phyloP scores from a whole-genome alignment of 2,797 vertebrate species.

The Lithobates pipiens region DNA sequence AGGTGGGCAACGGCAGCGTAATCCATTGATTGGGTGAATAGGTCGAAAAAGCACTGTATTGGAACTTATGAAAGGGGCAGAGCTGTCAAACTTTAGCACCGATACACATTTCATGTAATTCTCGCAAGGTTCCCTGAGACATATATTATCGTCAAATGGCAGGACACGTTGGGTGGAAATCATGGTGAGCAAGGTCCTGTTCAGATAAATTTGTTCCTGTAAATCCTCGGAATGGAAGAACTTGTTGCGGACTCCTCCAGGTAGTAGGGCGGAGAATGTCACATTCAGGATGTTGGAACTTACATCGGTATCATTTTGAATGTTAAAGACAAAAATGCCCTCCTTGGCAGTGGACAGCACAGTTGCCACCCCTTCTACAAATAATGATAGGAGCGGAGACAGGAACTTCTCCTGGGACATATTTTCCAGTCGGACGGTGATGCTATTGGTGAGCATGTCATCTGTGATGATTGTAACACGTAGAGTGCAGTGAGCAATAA shows the following conservation, averaged over 20 bases:
- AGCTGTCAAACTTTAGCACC: constrained; percentile 94
- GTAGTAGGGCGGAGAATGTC: constrained; percentile 92
- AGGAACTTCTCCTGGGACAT: constrained; percentile 98
- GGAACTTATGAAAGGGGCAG: constrained; percentile 93
- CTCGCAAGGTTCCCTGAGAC: constrained; percentile 96
- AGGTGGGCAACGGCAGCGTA: constrained; percentile 92
- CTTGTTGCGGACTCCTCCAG: constrained; percentile 80
- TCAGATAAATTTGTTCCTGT: constrained; percentile 97
- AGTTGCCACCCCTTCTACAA: constrained; percentile 91
- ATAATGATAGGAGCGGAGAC: constrained; percentile 89
- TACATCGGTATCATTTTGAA: constrained; percentile 96
- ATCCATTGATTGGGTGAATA: constrained; percentile 94
- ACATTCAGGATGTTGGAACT: constrained; percentile 92
- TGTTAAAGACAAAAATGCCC: constrained; percentile 92
- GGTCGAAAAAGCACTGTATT: constrained; percentile 94
- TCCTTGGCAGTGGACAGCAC: constrained; percentile 91
- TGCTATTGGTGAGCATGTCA: constrained; percentile 98
- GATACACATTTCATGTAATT: constrained; percentile 99
- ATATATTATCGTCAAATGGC: constrained; percentile 98
- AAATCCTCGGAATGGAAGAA: constrained; percentile 95
- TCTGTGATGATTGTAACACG: constrained; percentile 96
- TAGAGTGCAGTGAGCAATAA: constrained; percentile 86
- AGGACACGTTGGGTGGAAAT: constrained; percentile 93
- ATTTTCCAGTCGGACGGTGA: constrained; percentile 96
- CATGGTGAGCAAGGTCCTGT: constrained; percentile 88